Conservation (phyloP, 2,113 vertebrate genomes). For the Odontesthes bonariensis region DNA sequence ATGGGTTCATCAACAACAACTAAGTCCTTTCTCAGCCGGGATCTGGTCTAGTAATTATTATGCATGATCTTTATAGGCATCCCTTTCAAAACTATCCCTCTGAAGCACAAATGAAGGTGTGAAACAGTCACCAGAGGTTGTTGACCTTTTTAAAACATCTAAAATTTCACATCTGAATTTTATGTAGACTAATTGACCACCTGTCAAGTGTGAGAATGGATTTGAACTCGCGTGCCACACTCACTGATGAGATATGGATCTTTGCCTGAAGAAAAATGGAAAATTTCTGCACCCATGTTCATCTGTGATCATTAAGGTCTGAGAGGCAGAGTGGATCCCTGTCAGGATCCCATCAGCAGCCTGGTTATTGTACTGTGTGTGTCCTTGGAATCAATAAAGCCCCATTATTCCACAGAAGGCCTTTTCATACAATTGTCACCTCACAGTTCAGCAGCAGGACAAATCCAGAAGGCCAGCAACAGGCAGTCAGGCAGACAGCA, state of each 20-base stretch:
- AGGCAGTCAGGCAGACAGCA: neutral
- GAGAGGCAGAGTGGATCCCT: conserved; percentile 20
- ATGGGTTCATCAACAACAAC: too few relatives aligned
- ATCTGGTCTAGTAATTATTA: too few relatives aligned
- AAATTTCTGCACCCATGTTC: conserved; percentile 14
- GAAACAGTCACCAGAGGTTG: neutral
- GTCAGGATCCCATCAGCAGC: conserved; percentile 19
- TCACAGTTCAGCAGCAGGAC: neutral
- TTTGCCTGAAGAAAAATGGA: conserved; percentile 13
- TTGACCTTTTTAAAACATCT: neutral
- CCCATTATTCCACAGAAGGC: conserved; percentile 28
- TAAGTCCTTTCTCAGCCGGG: too few relatives aligned
- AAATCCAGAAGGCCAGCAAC: neutral
- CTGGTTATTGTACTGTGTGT: conserved; percentile 13
- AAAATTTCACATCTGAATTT: neutral
- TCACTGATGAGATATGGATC: conserved; percentile 41
- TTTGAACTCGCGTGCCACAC: neutral
- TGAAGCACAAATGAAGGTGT: neutral
- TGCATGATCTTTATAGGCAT: too few relatives aligned
- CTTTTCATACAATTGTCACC: conserved; percentile 22
- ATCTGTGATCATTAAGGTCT: conserved; percentile 34
- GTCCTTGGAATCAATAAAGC: conserved; percentile 28
- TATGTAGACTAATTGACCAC: too few relatives aligned
- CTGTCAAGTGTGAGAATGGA: neutral
- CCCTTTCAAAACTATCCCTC: neutral